Percentiles rank a stretch among this genome's conserved stretches.
These are phyloP conservation scores for Ochotona princeps DNA, from an alignment of 2,113 vertebrate species.

Conservation along the genomic window DNA sequence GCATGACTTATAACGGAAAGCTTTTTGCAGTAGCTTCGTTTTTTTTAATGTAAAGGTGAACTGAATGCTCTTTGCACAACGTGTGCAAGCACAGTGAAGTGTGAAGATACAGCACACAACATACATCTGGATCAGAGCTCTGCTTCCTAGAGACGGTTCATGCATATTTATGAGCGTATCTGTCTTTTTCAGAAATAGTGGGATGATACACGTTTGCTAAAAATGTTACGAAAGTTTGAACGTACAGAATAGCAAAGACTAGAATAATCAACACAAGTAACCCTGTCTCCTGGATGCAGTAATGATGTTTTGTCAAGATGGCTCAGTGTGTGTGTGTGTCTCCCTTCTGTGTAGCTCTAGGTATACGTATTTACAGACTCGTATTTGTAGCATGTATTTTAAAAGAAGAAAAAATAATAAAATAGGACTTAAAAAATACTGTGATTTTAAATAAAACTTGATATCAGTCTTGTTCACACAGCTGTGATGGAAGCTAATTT, in stretches of 20 bases:
- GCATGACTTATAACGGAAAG: slow-evolving; percentile 36
- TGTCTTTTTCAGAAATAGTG: neutral
- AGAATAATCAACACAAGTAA: slow-evolving; percentile 22
- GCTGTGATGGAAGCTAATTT: slow-evolving; percentile 21
- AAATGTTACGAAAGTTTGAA: neutral
- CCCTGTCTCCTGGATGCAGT: neutral
- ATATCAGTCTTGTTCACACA: neutral
- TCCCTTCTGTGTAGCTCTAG: neutral
- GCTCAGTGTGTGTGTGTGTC: neutral
- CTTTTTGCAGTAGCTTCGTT: neutral
- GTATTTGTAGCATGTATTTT: neutral
- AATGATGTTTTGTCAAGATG: neutral
- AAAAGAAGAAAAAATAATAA: neutral
- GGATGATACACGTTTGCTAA: neutral
- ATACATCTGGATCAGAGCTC: neutral
- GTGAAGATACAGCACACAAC: neutral
- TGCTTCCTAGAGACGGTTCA: neutral
- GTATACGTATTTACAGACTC: neutral
- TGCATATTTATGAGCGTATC: neutral
- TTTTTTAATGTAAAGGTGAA: slow-evolving; percentile 53
- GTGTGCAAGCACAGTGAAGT: neutral
- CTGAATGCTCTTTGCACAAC: neutral
- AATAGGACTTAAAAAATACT: neutral
- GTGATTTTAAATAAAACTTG: neutral
- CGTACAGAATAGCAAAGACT: neutral